These are phyloP conservation scores for Craseonycteris thonglongyai DNA, from an alignment of 2,113 vertebrate species.

Conservation along the genomic window DNA sequence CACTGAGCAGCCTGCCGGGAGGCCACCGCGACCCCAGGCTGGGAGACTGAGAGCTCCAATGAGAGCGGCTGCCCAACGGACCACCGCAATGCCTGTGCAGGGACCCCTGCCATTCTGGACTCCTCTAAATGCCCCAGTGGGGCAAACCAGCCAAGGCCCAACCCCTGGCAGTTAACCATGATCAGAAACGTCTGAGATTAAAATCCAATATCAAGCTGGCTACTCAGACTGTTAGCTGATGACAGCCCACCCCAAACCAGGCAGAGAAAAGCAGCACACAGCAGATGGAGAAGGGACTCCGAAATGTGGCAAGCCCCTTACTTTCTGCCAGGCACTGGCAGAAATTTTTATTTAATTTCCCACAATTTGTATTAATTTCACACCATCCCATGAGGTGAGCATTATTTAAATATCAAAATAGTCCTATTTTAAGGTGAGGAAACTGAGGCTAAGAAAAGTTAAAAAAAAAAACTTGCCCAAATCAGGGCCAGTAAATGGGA, in stretches of 20 bases:
- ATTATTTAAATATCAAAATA: too few relatives aligned
- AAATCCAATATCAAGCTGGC: not conserved
- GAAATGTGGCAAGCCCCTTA: not conserved
- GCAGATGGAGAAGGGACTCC: not conserved
- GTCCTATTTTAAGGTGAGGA: not conserved
- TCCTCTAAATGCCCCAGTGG: not conserved
- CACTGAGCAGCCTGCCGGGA: not conserved
- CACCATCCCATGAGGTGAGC: not conserved
- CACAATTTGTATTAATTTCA: not conserved
- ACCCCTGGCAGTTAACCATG: not conserved
- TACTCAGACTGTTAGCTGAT: not conserved
- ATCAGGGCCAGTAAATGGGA: not conserved
- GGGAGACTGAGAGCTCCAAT: too few relatives aligned
- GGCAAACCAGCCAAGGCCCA: not conserved
- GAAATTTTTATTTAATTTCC: not conserved
- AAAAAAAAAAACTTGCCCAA: not conserved
- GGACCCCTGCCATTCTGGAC: not conserved
- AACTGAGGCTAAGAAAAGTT: not conserved
- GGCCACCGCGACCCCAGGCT: too few relatives aligned
- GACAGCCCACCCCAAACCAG: not conserved
- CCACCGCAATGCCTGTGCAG: not conserved
- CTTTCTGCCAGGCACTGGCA: not conserved
- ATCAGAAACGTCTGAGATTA: not conserved
- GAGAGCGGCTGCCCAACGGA: not conserved
- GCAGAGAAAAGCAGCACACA: not conserved